Percentiles rank a stretch among this genome's conserved stretches.
These are phyloP conservation scores for Macroramphosus scolopax DNA, from an alignment of 2,797 vertebrate genomes.

Conservation along the genomic window DNA sequence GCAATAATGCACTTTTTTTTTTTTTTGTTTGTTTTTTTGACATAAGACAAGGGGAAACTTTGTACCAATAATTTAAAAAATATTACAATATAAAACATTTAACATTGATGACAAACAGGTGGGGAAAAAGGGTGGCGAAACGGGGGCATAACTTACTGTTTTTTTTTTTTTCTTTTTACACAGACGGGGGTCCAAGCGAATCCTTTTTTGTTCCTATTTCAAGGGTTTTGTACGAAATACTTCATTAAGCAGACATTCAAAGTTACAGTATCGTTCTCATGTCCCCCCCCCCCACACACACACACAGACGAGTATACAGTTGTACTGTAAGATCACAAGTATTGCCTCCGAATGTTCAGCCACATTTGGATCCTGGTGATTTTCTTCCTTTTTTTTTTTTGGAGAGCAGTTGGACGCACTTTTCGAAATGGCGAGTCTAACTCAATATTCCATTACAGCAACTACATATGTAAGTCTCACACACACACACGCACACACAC, in stretches of 20 bases:
- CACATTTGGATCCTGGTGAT: slow-evolving; percentile 53
- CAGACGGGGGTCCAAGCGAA: slow-evolving; percentile 32
- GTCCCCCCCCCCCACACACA: not conserved
- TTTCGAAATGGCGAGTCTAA: slow-evolving; percentile 71
- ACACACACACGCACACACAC: slow-evolving; percentile 4
- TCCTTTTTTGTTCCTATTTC: slow-evolving; percentile 62
- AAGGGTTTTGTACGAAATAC: slow-evolving; percentile 49
- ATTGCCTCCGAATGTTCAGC: slow-evolving; percentile 70
- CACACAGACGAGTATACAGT: slow-evolving; percentile 65
- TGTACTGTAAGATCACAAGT: slow-evolving; percentile 63
- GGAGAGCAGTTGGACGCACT: slow-evolving; percentile 32
- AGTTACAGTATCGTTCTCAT: slow-evolving; percentile 57
- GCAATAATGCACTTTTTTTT: slow-evolving; percentile 79
- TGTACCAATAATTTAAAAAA: slow-evolving; percentile 79
- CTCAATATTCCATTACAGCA: slow-evolving; percentile 65
- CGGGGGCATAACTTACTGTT: slow-evolving; percentile 60
- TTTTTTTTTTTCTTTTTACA: slow-evolving; percentile 40
- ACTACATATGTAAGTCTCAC: slow-evolving; percentile 33
- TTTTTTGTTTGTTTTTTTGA: too few species aligned
- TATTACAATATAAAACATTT: slow-evolving; percentile 79
- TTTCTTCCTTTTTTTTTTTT: slow-evolving; percentile 17
- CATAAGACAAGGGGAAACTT: slow-evolving; percentile 69
- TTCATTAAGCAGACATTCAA: slow-evolving; percentile 75
- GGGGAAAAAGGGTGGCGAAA: slow-evolving; percentile 34
- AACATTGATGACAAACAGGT: slow-evolving; percentile 64